A percentile compares a stretch with the other conserved stretches of the same genome.
Evolutionary conservation across 2,797 vertebrate genomes (phyloP).

Genomic region (Gambelia wislizenii): DNA sequence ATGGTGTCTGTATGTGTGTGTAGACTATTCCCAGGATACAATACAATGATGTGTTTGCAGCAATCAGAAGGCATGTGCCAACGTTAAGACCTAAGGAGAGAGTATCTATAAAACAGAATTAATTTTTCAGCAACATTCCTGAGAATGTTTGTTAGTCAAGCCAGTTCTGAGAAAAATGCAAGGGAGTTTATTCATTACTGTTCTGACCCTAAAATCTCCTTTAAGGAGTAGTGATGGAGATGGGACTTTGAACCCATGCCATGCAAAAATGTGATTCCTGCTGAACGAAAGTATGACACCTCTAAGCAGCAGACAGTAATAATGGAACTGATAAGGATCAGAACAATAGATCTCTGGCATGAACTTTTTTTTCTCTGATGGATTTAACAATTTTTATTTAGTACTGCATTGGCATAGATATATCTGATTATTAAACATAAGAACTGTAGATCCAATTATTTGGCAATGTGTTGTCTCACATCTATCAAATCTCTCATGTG

Average conservation of each 20-base stretch:
- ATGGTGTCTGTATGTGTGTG: background rate
- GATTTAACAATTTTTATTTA: slow-evolving; percentile 14
- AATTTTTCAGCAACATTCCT: too few relatives aligned
- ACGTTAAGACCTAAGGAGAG: background rate
- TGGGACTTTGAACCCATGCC: background rate
- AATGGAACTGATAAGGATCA: background rate
- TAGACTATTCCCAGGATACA: background rate
- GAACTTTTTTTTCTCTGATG: background rate
- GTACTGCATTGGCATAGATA: background rate
- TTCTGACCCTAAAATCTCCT: background rate
- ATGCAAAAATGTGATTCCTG: background rate
- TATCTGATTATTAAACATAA: background rate
- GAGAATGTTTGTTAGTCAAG: background rate
- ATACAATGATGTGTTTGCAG: background rate
- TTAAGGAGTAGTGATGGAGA: background rate
- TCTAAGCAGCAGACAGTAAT: background rate
- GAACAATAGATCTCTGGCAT: background rate
- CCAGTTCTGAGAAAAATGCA: background rate
- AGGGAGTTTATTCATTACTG: background rate
- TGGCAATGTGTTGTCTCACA: slow-evolving; percentile 23
- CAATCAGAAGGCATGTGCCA: background rate
- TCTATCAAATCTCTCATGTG: background rate
- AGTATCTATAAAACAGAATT: background rate
- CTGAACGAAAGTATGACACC: background rate
- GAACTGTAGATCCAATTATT: background rate